These are phyloP conservation scores for Cichladusa arquata DNA, from an alignment of 2,113 vertebrate genomes.

Conservation along the genomic window DNA sequence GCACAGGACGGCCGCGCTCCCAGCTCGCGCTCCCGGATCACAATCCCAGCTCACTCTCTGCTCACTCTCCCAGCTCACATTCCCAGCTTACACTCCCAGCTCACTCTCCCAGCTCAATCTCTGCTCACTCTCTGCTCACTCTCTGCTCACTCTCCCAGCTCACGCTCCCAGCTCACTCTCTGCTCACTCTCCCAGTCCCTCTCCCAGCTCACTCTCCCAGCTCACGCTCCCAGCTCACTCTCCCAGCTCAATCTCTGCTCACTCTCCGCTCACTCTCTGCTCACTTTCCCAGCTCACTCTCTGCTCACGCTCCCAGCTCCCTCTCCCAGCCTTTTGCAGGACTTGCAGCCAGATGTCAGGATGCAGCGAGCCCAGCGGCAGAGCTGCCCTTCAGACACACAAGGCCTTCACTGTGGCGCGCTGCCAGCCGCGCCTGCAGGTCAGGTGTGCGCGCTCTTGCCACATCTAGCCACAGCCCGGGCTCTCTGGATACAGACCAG, in stretches of 20 bases:
- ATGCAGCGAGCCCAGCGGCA: fast-evolving
- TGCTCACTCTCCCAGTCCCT: not conserved
- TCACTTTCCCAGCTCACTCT: not conserved
- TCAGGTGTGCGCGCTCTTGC: fast-evolving
- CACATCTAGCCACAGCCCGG: fast-evolving
- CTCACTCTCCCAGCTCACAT: not conserved
- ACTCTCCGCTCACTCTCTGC: not conserved
- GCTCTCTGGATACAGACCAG: not conserved
- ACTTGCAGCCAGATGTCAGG: not conserved
- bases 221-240: not conserved
- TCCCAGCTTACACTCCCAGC: not conserved
- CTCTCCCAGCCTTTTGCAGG: fast-evolving
- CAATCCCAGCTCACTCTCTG: not conserved
- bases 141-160: not conserved
- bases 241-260: not conserved
- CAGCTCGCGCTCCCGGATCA: fast-evolving
- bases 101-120: not conserved
- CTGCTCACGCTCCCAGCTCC: fast-evolving
- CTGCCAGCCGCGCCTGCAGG: not conserved
- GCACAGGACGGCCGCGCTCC: fast-evolving
- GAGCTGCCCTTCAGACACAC: not conserved
- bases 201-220: not conserved
- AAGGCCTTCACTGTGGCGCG: not conserved
- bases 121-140: not conserved
- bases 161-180: not conserved